Conservation (phyloP, 2,113 vertebrate genomes). For the Lagenorhynchus albirostris region DNA sequence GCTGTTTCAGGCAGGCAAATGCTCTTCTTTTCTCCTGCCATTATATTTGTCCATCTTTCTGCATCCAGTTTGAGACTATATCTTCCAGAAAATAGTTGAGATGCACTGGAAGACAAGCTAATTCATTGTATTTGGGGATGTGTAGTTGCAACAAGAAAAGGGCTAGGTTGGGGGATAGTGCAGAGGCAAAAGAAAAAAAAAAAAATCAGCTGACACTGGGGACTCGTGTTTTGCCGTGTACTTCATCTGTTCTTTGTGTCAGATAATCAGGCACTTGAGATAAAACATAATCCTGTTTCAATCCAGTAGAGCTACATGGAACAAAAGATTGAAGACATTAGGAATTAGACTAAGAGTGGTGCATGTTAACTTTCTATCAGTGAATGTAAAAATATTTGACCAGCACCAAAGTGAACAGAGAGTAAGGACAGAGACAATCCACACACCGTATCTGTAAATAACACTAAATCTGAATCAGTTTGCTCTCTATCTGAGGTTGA, state of each 20-base stretch:
- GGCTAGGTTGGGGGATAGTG: neutral
- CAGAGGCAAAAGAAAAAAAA: neutral
- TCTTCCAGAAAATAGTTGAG: neutral
- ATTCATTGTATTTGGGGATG: neutral
- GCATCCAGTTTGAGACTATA: neutral
- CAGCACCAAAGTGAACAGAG: neutral
- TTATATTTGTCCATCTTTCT: neutral
- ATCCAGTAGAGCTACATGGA: neutral
- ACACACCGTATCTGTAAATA: neutral
- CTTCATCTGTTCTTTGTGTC: neutral
- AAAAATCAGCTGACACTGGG: neutral
- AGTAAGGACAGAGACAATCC: neutral
- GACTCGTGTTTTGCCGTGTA: neutral
- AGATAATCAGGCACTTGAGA: neutral
- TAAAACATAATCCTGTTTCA: neutral
- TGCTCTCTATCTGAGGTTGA: neutral
- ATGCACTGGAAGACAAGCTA: neutral
- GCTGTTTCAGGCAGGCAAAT: neutral
- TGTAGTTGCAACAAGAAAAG: neutral
- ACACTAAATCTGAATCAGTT: neutral
- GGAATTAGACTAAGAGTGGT: neutral
- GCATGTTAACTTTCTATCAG: neutral
- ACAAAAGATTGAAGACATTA: neutral
- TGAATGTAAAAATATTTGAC: neutral
- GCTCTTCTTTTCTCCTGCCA: neutral